phyloP scores from a whole-genome alignment of 2,797 vertebrate species.

The Clamator glandarius region DNA sequence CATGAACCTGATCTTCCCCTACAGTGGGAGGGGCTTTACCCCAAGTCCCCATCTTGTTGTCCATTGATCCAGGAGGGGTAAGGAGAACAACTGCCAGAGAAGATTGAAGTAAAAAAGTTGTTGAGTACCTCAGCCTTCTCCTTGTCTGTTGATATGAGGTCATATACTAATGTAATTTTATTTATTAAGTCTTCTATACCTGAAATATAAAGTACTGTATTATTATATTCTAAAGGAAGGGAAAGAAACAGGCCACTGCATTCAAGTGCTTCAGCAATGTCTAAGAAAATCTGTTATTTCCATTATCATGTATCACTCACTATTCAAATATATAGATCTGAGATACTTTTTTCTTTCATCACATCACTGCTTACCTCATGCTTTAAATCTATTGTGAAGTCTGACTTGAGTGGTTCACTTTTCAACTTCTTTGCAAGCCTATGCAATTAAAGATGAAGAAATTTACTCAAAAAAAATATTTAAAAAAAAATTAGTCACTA shows the following conservation, averaged over 20 bases:
- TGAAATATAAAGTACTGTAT: neutral
- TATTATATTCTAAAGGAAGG: neutral
- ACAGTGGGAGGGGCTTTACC: too few relatives aligned
- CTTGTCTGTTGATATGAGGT: too few relatives aligned
- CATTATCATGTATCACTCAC: neutral
- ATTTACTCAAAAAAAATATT: neutral
- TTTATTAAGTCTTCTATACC: neutral
- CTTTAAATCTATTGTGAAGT: constrained; percentile 98
- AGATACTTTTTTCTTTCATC: neutral
- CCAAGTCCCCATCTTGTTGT: too few relatives aligned
- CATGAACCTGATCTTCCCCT: too few relatives aligned
- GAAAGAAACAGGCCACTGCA: neutral
- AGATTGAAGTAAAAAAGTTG: too few relatives aligned
- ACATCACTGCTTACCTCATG: constrained; percentile 87
- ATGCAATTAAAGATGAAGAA: constrained; percentile 56
- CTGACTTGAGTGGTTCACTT: constrained; percentile 91
- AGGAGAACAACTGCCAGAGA: too few relatives aligned
- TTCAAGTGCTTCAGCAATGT: neutral
- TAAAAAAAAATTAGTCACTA: neutral
- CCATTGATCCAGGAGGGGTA: too few relatives aligned
- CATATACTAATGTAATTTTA: neutral
- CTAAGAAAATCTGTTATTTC: neutral
- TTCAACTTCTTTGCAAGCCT: constrained; percentile 90
- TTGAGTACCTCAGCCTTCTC: too few relatives aligned
- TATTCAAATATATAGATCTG: neutral